Conservation (phyloP, 2,888 invertebrate species). For the Tiphia femorata region DNA sequence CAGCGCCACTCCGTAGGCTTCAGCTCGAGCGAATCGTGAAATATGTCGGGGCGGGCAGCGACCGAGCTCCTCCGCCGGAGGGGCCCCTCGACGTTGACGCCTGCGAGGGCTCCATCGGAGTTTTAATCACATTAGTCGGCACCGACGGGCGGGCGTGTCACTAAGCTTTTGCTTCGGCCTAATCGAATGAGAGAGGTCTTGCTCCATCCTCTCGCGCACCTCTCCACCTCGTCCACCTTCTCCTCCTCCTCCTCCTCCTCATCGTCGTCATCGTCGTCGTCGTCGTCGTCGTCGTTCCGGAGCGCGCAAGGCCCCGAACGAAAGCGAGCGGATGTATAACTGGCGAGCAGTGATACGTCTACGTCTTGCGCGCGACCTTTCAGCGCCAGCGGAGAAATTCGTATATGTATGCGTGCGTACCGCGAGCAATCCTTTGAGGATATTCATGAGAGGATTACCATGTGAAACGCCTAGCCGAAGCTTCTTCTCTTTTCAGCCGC, state of each 20-base stretch:
- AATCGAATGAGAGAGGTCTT: constrained; percentile 46
- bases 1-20: no score
- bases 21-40: background rate
- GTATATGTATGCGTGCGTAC: constrained; percentile 13
- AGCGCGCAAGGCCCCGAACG: no score
- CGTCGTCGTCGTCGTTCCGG: no score
- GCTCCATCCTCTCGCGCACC: constrained; percentile 11
- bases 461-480: constrained; percentile 59
- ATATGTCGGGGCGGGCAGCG: no score
- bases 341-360: constrained; percentile 29
- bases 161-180: constrained; percentile 46
- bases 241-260: background rate
- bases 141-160: constrained; percentile 35
- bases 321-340: constrained; percentile 27
- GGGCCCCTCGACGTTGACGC: constrained; percentile 38
- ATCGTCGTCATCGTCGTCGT: no score
- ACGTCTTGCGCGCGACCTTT: constrained; percentile 21
- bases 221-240: background rate
- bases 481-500: constrained; percentile 42
- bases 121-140: constrained; percentile 47
- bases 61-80: constrained; percentile 9
- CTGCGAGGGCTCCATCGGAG: constrained; percentile 42
- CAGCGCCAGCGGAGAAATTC: constrained; percentile 10
- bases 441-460: constrained; percentile 66
- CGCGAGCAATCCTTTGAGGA: constrained; percentile 52